Percentiles rank a stretch among this genome's conserved stretches.
These are phyloP conservation scores for Sternotherus odoratus DNA, from an alignment of 2,797 vertebrate species.

Conservation along the genomic window DNA sequence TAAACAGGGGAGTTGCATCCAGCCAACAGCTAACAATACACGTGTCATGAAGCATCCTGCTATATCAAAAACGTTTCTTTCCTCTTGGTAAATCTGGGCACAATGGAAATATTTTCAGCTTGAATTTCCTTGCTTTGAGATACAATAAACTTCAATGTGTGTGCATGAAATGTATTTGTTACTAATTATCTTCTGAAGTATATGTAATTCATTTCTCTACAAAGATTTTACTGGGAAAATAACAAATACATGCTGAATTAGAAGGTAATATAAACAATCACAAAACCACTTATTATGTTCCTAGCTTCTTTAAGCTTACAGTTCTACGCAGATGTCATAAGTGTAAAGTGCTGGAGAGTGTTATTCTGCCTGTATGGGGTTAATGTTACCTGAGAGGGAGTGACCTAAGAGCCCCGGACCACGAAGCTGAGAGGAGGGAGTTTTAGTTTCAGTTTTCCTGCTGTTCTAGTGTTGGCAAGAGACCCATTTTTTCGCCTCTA, in stretches of 20 bases:
- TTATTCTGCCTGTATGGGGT: too few relatives aligned
- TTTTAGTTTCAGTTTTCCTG: too few relatives aligned
- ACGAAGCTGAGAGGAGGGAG: too few relatives aligned
- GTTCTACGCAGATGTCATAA: background rate
- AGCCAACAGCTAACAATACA: background rate
- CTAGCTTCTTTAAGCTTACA: background rate
- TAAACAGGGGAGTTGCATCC: background rate
- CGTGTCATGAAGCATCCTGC: background rate
- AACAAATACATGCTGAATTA: background rate
- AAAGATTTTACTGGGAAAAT: background rate
- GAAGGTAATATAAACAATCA: background rate
- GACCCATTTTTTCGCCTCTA: too few relatives aligned
- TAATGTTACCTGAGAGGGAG: too few relatives aligned
- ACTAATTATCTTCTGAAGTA: background rate
- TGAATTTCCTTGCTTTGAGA: background rate
- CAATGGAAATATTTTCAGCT: background rate
- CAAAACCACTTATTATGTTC: background rate
- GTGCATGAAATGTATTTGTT: background rate
- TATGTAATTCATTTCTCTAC: background rate
- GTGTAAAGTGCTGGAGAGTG: too few relatives aligned
- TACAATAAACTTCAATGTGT: background rate
- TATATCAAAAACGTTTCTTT: background rate
- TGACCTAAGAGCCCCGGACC: too few relatives aligned
- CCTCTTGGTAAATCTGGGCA: background rate
- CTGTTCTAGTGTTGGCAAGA: too few relatives aligned